Evolutionary conservation across 2,113 vertebrate species (phyloP).

Genomic region (Haplochromis vanheusdeni): DNA sequence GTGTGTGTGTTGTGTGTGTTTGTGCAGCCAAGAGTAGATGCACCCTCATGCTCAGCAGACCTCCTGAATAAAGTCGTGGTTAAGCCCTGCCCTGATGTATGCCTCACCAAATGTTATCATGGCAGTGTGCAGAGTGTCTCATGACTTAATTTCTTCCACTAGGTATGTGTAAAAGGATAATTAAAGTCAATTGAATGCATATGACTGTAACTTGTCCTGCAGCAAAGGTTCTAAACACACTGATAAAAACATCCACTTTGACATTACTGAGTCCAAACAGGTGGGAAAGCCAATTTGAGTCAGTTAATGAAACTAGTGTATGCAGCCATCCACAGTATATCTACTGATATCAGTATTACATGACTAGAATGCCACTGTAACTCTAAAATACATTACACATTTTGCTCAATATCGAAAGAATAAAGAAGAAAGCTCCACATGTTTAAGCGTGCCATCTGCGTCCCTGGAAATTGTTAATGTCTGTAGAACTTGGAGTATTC

Average conservation of each 20-base stretch:
- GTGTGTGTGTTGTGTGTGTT: neutral
- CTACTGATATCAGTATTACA: neutral
- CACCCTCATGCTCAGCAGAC: neutral
- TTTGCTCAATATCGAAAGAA: neutral
- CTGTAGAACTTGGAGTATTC: neutral
- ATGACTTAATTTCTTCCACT: neutral
- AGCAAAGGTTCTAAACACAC: neutral
- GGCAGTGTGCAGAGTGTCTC: neutral
- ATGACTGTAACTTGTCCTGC: neutral
- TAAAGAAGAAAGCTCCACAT: neutral
- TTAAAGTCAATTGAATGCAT: neutral
- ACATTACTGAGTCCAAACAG: neutral
- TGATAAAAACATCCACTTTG: neutral
- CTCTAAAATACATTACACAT: neutral
- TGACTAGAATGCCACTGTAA: neutral
- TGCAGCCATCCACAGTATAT: too few species aligned
- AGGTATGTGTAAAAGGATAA: neutral
- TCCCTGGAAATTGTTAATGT: neutral
- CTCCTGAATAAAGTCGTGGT: neutral
- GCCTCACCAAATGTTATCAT: neutral
- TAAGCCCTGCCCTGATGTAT: neutral
- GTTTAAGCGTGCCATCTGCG: neutral
- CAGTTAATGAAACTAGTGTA: neutral
- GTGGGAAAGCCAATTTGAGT: neutral
- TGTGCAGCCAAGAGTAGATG: neutral